Evolutionary conservation across 2,888 invertebrate species (phyloP), one percentile per base, ranked within the genome.

Genomic region (Apodemia hepburni): DNA sequence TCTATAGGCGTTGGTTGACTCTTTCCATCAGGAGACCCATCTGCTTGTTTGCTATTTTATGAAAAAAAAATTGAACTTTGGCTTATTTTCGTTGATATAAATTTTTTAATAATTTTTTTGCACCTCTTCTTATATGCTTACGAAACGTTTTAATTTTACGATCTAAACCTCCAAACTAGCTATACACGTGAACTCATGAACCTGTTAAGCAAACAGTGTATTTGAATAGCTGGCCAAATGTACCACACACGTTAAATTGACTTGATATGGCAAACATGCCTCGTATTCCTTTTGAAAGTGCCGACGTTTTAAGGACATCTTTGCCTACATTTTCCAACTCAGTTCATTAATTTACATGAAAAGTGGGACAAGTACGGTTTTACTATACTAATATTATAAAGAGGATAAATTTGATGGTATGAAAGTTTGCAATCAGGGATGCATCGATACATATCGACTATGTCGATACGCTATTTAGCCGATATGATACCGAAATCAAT

Each of bases 151-250:
- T 45, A 45, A 45, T 45, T 45, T 45, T 42, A 42, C 15, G 3
- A 42, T 17, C 17, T 7, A 47, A 47, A 17, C 45, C 45, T 47
- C 17, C 45, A 17, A 47, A 47, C 38, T 38, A 35, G 9, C 45
- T n/a, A 47, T 17, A n/a, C 17, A 47, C 58, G 61, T 61, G 59
- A 65, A 64, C 49, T 71, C 68, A 68, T 72, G 70, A 80, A 81
- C 71, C 84, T 83, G 72, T 82, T 85, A 84, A 64, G 54, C 79
- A 84, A 84, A 85, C 78, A 86, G 61, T 58, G 66, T 71, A 73
- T 75, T 80, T 75, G 79, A 78, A 82, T 79, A 79, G 76, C 75
- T 72, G 73, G 74, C 74, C 76, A 77, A 78, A 78, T 75, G 77
- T 80, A 72, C 71, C 68, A 47, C 68, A 68, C 68, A 67, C 63